Evolutionary conservation across 1,140 invertebrate genomes (phyloP), one percentile per base, ranked within the genome.

Genomic region (Heliconius congener): DNA sequence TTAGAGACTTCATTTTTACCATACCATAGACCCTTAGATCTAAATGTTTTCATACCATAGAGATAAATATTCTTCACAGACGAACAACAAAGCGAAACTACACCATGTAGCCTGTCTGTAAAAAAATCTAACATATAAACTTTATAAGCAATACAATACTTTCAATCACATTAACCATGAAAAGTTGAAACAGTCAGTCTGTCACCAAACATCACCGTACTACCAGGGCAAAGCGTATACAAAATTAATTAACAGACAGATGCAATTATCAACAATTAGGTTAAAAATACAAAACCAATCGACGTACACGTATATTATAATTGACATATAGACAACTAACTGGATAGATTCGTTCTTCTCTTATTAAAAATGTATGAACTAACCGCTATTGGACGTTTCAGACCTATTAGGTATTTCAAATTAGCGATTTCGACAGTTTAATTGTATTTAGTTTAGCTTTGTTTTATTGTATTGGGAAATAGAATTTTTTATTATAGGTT

Each of bases 281-380:
- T 73, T 37, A 78, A 77, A 78, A 78, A 78, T 78, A 78, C 77
- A 78, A 76, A 55, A n/a, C 77, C 77, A n/a, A 66, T 60, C 9
- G 27, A 16, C 77, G 16, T 71, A 57, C 19, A 57, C 19, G 52
- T 77, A 60, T 42, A 70, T 55, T 34, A 16, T 79, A 79, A 81
- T 81, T 82, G 78, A 81, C 76, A 80, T 79, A 84, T 81, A 80
- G 84, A 79, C 77, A 73, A 80, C 71, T 76, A 73, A 80, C 71
- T 77, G n/a, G 66, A 34, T 75, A 57, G 77, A 60, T 46, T 79
- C 39, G 50, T 71, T 42, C 71, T 76, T 81, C 76, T 6, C 46
- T 76, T 77, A 76, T 80, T 80, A 76, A 80, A 60, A 76, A 74
- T 74, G 74, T 73, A 70, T 18, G 30, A 39, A 55, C 60, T 66